These are phyloP conservation scores for Eupithecia vulgata DNA, from an alignment of 2,888 invertebrate species.

Conservation along the genomic window DNA sequence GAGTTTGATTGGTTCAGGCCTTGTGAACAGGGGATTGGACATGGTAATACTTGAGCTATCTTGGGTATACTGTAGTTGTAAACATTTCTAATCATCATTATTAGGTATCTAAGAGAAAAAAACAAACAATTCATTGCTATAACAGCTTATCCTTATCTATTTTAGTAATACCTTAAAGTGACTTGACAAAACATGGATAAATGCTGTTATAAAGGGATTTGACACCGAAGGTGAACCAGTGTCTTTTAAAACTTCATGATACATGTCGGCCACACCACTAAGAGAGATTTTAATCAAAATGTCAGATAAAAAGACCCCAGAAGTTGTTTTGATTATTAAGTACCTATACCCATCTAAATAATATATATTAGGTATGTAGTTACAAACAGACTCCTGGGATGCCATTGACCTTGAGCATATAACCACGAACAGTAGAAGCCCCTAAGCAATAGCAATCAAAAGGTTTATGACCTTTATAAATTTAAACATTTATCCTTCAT, in stretches of 20 bases:
- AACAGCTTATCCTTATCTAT: neutral
- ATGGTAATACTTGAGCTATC: neutral
- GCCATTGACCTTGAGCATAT: neutral
- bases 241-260: neutral
- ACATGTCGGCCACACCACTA: neutral
- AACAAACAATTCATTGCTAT: neutral
- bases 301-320: neutral
- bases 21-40: neutral
- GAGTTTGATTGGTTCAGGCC: neutral
- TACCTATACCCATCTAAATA: no score
- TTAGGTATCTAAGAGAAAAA: neutral
- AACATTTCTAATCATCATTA: neutral
- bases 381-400: neutral
- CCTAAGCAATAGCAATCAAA: neutral
- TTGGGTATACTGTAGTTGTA: neutral
- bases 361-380: no score
- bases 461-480: neutral
- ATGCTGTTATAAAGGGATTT: neutral
- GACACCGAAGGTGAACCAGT: neutral
- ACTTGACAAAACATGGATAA: neutral
- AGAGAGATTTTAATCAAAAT: neutral
- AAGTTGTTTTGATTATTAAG: neutral
- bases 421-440: neutral
- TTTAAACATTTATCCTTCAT: neutral
- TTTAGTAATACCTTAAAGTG: neutral